These are phyloP conservation scores for Trichogramma evanescens DNA, from an alignment of 2,888 invertebrate species.

Conservation along the genomic window DNA sequence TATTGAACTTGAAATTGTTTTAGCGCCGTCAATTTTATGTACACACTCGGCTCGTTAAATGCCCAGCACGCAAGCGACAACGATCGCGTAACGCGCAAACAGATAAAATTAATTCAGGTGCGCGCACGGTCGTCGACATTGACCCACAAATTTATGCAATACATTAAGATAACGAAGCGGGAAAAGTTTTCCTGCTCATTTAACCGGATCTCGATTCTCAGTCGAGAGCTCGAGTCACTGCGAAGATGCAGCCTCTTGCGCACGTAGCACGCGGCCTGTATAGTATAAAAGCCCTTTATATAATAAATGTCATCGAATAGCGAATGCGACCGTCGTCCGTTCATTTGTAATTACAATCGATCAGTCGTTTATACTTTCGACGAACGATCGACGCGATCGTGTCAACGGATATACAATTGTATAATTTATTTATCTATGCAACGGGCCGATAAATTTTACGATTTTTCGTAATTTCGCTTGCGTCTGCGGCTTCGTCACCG, in stretches of 20 bases:
- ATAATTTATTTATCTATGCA: neutral
- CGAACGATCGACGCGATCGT: neutral
- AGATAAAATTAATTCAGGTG: no score
- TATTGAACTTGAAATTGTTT: no score
- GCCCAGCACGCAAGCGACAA: no score
- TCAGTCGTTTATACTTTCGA: neutral
- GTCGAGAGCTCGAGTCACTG: neutral
- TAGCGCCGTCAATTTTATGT: no score
- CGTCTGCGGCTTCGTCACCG: no score
- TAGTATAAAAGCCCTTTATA: slow-evolving; percentile 25
- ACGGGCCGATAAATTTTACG: neutral
- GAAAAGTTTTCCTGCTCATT: no score
- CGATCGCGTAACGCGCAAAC: no score
- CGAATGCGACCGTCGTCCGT: neutral
- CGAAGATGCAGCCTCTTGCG: neutral
- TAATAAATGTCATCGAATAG: slow-evolving; percentile 32
- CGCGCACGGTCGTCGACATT: neutral
- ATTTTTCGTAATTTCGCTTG: no score
- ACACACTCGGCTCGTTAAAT: no score
- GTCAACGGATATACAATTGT: neutral
- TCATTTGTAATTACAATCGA: neutral
- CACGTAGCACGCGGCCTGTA: neutral
- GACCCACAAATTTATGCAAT: no score
- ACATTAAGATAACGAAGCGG: no score
- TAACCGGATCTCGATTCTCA: neutral